Conservation (phyloP, 2,888 invertebrate species). For the Pedicia rivosa region DNA sequence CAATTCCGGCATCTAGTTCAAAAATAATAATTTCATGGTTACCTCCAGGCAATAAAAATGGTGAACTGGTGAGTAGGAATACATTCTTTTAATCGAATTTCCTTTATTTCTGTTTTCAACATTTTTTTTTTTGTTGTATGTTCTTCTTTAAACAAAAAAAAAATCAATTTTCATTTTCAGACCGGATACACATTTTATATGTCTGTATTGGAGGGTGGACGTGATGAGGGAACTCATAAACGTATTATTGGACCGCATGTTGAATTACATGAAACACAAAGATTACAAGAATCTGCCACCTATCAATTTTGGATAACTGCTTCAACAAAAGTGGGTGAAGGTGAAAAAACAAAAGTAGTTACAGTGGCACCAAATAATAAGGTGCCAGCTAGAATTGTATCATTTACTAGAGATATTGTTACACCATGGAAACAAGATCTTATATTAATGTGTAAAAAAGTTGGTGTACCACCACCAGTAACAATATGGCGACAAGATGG, state of each 20-base stretch:
- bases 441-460: slow-evolving; percentile 65
- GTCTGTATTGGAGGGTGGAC: slow-evolving; percentile 61
- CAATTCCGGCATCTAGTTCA: slow-evolving; percentile 68
- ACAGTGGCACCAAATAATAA: slow-evolving; percentile 59
- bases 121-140: not conserved
- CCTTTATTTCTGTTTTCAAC: not conserved
- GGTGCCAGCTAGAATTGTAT: slow-evolving; percentile 78
- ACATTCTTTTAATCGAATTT: not conserved
- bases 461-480: slow-evolving; percentile 64
- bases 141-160: no score
- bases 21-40: slow-evolving; percentile 82
- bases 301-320: slow-evolving; percentile 60
- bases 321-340: slow-evolving; percentile 70
- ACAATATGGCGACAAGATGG: slow-evolving; percentile 68
- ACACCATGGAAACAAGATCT: slow-evolving; percentile 82
- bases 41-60: slow-evolving; percentile 71
- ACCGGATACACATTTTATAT: slow-evolving; percentile 67
- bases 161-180: no score
- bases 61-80: slow-evolving; percentile 45
- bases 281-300: slow-evolving; percentile 53
- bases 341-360: slow-evolving; percentile 60
- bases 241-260: slow-evolving; percentile 51
- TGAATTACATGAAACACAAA: slow-evolving; percentile 51
- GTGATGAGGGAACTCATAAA: slow-evolving; percentile 64
- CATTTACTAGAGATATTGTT: slow-evolving; percentile 62